Evolutionary conservation across 2,797 vertebrate genomes (phyloP).

Genomic region (Sebastolobus altivelis): DNA sequence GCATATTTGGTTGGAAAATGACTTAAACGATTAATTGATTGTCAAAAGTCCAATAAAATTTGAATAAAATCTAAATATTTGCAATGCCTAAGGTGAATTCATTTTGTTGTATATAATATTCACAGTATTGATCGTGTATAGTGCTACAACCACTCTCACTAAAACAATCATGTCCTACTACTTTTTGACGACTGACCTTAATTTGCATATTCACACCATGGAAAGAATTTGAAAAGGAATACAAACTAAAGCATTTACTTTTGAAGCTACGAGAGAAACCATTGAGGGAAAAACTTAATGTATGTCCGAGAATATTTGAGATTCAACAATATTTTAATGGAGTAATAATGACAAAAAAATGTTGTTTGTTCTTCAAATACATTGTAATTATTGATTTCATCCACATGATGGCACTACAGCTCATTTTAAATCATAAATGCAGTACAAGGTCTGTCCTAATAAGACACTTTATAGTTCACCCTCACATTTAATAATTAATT

Average conservation of each 20-base stretch:
- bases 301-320: neutral
- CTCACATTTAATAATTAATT: fast-evolving
- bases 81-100: neutral
- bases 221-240: neutral
- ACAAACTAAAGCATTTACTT: neutral
- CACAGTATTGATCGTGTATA: neutral
- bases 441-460: neutral
- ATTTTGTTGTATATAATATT: neutral
- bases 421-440: neutral
- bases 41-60: neutral
- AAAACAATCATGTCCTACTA: neutral
- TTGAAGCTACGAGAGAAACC: neutral
- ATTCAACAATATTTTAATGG: neutral
- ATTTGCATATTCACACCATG: constrained; percentile 17
- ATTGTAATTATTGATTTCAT: constrained; percentile 7
- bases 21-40: neutral
- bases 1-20: neutral
- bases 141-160: neutral
- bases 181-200: neutral
- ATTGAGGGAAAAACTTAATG: neutral
- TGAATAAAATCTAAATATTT: neutral
- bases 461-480: neutral
- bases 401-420: constrained; percentile 45
- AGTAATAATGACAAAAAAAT: neutral
- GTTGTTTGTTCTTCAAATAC: neutral